Evolutionary conservation across 2,797 vertebrate species (phyloP).

Genomic region (Allobates femoralis): DNA sequence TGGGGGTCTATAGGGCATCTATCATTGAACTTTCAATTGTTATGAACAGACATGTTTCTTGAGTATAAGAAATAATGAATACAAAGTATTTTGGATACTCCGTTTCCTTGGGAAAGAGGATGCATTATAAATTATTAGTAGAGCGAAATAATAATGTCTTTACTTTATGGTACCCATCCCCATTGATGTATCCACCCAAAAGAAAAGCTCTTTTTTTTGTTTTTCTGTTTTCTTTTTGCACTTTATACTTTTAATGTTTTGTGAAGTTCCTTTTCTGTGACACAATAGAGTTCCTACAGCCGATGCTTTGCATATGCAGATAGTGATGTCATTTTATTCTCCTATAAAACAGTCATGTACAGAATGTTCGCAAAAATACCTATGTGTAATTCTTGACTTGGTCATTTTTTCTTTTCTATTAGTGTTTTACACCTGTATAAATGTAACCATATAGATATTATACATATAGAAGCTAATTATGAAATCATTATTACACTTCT

Average conservation of each 20-base stretch:
- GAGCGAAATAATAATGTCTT: neutral
- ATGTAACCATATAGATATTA: constrained; percentile 29
- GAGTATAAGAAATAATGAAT: neutral
- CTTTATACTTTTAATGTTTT: neutral
- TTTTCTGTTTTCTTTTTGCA: neutral
- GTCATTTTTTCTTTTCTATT: constrained; percentile 1
- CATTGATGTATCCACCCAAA: neutral
- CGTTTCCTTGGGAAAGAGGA: neutral
- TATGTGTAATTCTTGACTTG: neutral
- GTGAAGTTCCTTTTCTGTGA: neutral
- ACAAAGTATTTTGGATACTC: neutral
- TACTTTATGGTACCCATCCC: neutral
- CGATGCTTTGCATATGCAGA: neutral
- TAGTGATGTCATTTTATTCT: constrained; percentile 11
- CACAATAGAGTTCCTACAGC: neutral
- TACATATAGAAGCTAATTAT: constrained; percentile 18
- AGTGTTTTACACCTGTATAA: constrained; percentile 30
- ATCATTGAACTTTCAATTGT: no score
- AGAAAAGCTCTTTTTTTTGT: neutral
- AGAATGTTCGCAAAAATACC: neutral
- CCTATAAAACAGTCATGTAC: neutral
- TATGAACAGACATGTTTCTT: no score
- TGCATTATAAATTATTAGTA: neutral
- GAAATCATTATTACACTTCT: constrained; percentile 12
- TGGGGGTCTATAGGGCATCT: no score